Evolutionary conservation across 2,113 vertebrate genomes (phyloP), one percentile per base, ranked within the genome.

Genomic region (Salvelinus alpinus): DNA sequence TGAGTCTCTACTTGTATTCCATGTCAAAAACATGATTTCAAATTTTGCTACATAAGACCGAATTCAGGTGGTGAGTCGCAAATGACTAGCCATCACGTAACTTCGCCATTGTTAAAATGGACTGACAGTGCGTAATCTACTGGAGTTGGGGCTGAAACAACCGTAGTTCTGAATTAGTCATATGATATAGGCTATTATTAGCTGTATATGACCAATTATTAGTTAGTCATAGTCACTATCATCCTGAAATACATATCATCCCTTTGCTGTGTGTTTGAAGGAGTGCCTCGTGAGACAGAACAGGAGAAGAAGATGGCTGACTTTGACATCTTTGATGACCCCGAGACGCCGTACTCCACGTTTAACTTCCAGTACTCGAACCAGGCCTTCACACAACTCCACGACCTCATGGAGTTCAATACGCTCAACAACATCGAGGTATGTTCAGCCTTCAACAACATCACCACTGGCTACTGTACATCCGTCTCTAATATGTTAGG

Each of bases 321-420:
- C 82, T 99, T 99, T 73, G 98, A 99, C 91, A 98, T 99, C 88
- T 99, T 99, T 72, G 98, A 99, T 81, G 97, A 99, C 75, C 93
- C 95, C 0, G 93, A 98, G 82, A 92, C 95, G 3, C 98, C 96
- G 0, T 99, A 95, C 87, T 99, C 98, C 20, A 99, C 98, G 0
- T 99, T 99, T 86, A 99, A 99, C 89, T 99, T 99, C 85, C 96
- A 97, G 27, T 99, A 99, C 88, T 82, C 96, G 77, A 97, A 97
- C 31, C 91, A 96, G 78, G 96, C 96, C 5, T 99, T 95, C 85
- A 95, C 90, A 73, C 95, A 95, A 75, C 92, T 99, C 3, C 98
- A 99, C 2, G 95, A 98, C 79, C 93, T 99, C 1, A 99, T 99
- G 98, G 93, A 99, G 79, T 99, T 99, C 92, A 99, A 99, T 84